A percentile compares a stretch with the other conserved stretches of the same genome.
These are phyloP conservation scores for Heterodera schachtii DNA, from an alignment of 1,140 invertebrate species.

Conservation along the genomic window DNA sequence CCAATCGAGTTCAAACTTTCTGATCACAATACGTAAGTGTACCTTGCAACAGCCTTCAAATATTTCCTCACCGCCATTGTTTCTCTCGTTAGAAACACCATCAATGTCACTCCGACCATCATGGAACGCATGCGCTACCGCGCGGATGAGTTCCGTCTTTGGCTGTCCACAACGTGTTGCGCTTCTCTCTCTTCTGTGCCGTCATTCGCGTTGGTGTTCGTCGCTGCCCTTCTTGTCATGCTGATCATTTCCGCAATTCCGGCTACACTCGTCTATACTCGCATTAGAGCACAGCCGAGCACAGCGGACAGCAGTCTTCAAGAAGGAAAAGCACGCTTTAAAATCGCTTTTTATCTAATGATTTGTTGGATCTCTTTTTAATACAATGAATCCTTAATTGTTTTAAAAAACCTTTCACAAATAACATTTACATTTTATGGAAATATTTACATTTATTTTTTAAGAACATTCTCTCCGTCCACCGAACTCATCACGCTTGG, in stretches of 20 bases:
- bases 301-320: background rate
- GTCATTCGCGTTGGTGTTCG: slow-evolving; percentile 43
- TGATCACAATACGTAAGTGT: slow-evolving; percentile 14
- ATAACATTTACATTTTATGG: too few relatives aligned
- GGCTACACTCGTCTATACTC: slow-evolving; percentile 45
- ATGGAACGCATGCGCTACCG: slow-evolving; percentile 17
- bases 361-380: background rate
- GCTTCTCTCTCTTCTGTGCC: slow-evolving; percentile 45
- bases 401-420: too few relatives aligned
- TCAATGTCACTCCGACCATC: slow-evolving; percentile 7
- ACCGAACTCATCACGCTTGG: slow-evolving; percentile 1
- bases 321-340: slow-evolving; percentile 11
- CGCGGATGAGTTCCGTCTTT: slow-evolving; percentile 39
- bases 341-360: background rate
- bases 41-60: background rate
- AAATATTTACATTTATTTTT: background rate
- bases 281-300: slow-evolving; percentile 25
- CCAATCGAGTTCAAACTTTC: slow-evolving; percentile 26
- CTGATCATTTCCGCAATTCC: slow-evolving; percentile 46
- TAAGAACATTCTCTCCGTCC: background rate
- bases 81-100: slow-evolving; percentile 5
- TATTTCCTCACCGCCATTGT: background rate
- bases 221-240: slow-evolving; percentile 41
- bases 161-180: slow-evolving; percentile 44
- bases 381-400: background rate